phyloP scores from a whole-genome alignment of 2,797 vertebrate species.

The Coreius guichenoti region DNA sequence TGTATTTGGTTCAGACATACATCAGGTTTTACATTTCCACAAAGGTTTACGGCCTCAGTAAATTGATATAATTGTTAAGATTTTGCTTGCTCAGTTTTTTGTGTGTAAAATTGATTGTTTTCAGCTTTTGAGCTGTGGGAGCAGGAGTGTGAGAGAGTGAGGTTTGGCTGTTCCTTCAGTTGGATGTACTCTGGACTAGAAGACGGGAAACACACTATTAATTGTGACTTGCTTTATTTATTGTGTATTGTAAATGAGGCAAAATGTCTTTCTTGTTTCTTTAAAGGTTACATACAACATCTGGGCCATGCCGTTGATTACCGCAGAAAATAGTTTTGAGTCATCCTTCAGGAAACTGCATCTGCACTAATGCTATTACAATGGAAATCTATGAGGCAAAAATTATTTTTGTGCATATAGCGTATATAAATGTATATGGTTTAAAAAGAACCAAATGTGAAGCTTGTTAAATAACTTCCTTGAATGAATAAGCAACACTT shows the following conservation, averaged over 20 bases:
- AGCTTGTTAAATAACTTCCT: too few species aligned
- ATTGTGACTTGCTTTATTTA: conserved; percentile 22
- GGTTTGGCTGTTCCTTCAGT: conserved; percentile 28
- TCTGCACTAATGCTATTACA: background rate
- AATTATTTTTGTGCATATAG: background rate
- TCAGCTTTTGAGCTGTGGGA: conserved; percentile 34
- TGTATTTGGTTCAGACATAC: conserved; percentile 65
- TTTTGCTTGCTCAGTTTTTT: conserved; percentile 46
- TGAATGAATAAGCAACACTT: background rate
- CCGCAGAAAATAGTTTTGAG: background rate
- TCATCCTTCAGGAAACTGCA: background rate
- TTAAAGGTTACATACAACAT: background rate
- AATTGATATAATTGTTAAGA: conserved; percentile 68
- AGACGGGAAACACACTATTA: conserved; percentile 25
- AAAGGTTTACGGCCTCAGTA: conserved; percentile 64
- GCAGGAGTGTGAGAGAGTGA: conserved; percentile 43
- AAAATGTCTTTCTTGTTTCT: background rate
- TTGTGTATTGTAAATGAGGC: background rate
- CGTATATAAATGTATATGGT: too few species aligned
- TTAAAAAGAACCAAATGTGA: too few species aligned
- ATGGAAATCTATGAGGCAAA: background rate
- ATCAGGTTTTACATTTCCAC: conserved; percentile 69
- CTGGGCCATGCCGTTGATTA: background rate
- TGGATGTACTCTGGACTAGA: background rate
- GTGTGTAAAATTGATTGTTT: conserved; percentile 49